Evolutionary conservation across 2,888 invertebrate species (phyloP), one percentile per base, ranked within the genome.

Genomic region (Patella pellucida): DNA sequence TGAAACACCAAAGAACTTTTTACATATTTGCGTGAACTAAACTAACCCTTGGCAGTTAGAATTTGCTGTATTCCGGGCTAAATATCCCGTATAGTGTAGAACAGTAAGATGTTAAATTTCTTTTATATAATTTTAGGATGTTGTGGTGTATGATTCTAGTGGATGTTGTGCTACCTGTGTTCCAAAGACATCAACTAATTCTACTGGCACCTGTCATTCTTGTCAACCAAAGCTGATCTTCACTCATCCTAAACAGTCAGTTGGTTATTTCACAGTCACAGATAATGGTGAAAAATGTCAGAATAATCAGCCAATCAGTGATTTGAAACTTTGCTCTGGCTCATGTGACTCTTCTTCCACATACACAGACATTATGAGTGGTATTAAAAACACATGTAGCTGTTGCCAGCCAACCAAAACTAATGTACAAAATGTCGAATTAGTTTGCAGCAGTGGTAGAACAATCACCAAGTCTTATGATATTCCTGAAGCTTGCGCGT

Each of bases 281-380:
- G 79, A 83, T 76, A 79, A 78, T 41, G 78, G 83, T 27, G 81
- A 79, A 23, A 54, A 77, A 7, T 87, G 87, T 76, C 69, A 81
- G 75, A 87, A 87, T 72, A 72, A 72, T 7, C 79, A 81, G n/a
- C 81, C 84, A 9, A 76, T 87, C 16, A 71, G 76, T 14, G 86
- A 86, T 69, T 81, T 87, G 23, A 82, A 73, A 69, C 83, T 86
- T 72, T 87, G 87, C 73, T 80, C 84, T n/a, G 87, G 87, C 9
- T 83, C 81, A 76, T 87, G 87, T 72, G 82, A 78, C 19, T 86
- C 87, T 0, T 72, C 73, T n/a, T 81, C 85, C 5, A 81, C 76
- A n/a, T 85, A 83, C 77, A 82, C 80, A 31, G 74, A 81, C 16
- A 51, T 85, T 31, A 81, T 86, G 85, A 75, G 77, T 9, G 84